phyloP scores from a whole-genome alignment of 1,140 invertebrate genomes.

The Rhagoletis zephyria region DNA sequence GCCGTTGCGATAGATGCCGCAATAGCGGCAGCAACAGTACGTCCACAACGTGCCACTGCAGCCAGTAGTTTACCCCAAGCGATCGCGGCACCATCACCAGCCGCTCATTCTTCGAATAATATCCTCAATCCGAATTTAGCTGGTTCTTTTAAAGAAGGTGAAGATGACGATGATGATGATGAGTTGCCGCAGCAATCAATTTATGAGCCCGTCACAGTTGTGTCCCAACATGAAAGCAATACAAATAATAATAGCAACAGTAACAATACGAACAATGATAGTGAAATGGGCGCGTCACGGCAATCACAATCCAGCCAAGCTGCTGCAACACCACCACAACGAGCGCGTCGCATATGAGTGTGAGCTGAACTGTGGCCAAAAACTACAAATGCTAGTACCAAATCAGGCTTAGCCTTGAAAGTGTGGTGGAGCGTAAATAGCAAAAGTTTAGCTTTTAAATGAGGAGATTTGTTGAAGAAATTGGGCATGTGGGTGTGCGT shows the following conservation, averaged over 20 bases:
- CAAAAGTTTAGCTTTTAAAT: slow-evolving; percentile 26
- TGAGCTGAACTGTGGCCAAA: background rate
- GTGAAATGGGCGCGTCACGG: background rate
- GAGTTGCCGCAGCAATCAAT: slow-evolving; percentile 68
- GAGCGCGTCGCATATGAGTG: slow-evolving; percentile 29
- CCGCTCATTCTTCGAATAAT: slow-evolving; percentile 69
- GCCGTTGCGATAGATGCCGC: slow-evolving; percentile 57
- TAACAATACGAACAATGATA: background rate
- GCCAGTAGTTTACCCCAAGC: slow-evolving; percentile 52
- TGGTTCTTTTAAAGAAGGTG: slow-evolving; percentile 69
- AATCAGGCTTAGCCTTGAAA: slow-evolving; percentile 25
- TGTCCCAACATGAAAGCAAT: slow-evolving; percentile 51
- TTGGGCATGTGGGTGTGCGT: background rate
- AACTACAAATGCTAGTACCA: slow-evolving; percentile 27
- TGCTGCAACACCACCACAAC: background rate
- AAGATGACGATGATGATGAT: slow-evolving; percentile 58
- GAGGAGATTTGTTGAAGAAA: background rate
- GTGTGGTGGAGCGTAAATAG: background rate
- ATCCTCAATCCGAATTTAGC: slow-evolving; percentile 73
- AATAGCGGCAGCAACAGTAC: slow-evolving; percentile 46
- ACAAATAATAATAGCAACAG: background rate
- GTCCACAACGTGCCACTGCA: slow-evolving; percentile 51
- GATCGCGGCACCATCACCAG: slow-evolving; percentile 4
- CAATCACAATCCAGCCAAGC: background rate
- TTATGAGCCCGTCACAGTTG: slow-evolving; percentile 68